These are phyloP conservation scores for Zaprionus lineosus DNA, from an alignment of 2,888 invertebrate genomes.

Conservation along the genomic window DNA sequence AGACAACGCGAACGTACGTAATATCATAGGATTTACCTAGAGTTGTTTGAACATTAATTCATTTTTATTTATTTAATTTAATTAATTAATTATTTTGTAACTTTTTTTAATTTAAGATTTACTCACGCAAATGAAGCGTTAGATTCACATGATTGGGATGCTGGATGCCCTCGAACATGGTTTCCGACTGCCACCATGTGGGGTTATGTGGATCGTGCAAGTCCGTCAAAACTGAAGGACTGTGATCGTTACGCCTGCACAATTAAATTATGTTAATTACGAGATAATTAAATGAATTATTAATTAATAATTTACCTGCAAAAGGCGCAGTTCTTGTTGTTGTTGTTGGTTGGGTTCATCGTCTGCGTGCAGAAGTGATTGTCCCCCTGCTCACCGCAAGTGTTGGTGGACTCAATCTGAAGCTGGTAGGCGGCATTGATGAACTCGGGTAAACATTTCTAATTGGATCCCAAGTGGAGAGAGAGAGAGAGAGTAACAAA, in stretches of 20 bases:
- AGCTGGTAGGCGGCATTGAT: conserved; percentile 97
- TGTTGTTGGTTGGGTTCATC: conserved; percentile 89
- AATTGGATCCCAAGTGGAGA: neutral
- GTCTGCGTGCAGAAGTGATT: conserved; percentile 96
- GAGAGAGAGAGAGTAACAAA: conserved; percentile 81
- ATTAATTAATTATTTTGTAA: neutral
- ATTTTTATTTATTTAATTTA: neutral
- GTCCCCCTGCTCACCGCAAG: conserved; percentile 92
- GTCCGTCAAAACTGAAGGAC: conserved; percentile 92
- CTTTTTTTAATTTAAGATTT: neutral
- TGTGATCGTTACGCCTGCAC: conserved; percentile 85
- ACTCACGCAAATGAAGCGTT: conserved; percentile 92
- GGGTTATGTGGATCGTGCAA: conserved; percentile 94
- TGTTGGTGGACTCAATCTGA: conserved; percentile 96
- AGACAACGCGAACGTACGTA: conserved; percentile 96
- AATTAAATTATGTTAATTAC: neutral
- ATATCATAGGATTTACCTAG: conserved; percentile 98
- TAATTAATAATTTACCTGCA: conserved; percentile 85
- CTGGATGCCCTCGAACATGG: conserved; percentile 96
- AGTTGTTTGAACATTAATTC: conserved; percentile 57
- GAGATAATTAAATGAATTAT: neutral
- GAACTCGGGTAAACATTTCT: conserved; percentile 98
- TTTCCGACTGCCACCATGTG: conserved; percentile 99
- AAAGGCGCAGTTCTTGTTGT: conserved; percentile 90
- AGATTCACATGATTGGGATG: conserved; percentile 96